Evolutionary conservation across 2,888 invertebrate genomes (phyloP).

Genomic region (Acleris holmiana): DNA sequence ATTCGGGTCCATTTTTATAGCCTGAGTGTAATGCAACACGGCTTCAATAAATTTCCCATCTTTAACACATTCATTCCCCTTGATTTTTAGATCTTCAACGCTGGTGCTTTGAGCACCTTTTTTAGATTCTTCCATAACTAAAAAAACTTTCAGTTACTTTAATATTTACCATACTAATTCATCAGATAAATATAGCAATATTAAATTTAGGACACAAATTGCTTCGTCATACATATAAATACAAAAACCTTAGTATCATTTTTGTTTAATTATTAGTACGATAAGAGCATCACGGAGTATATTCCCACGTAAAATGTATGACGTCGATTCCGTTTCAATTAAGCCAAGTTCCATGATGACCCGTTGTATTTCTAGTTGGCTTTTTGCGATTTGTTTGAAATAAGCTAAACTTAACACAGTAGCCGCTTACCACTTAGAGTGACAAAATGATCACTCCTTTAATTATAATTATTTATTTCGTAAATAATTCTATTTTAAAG

Average conservation of each 20-base stretch:
- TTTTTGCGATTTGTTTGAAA: too few species aligned
- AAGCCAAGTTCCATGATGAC: too few species aligned
- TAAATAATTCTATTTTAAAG: too few species aligned
- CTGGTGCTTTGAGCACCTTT: constrained; percentile 55
- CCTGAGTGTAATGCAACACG: constrained; percentile 91
- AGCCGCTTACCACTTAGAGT: too few species aligned
- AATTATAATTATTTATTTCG: too few species aligned
- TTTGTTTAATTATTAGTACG: constrained; percentile 18
- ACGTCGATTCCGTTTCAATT: too few species aligned
- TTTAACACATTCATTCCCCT: constrained; percentile 91
- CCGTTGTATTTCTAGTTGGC: too few species aligned
- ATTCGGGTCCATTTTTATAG: constrained; percentile 88
- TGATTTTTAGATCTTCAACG: constrained; percentile 87
- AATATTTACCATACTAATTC: constrained; percentile 14
- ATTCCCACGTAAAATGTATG: too few species aligned
- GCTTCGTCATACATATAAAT: constrained; percentile 12
- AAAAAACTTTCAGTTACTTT: neutral
- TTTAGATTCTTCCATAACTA: constrained; percentile 67
- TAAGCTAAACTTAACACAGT: too few species aligned
- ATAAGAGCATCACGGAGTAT: constrained; percentile 5
- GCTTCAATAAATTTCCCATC: constrained; percentile 90
- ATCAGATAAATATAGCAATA: neutral
- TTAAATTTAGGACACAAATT: constrained; percentile 1
- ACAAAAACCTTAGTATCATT: constrained; percentile 17
- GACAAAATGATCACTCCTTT: too few species aligned